These are phyloP conservation scores for Tokudaia tokunoshimensis DNA, from an alignment of 2,797 vertebrate genomes.

Conservation along the genomic window DNA sequence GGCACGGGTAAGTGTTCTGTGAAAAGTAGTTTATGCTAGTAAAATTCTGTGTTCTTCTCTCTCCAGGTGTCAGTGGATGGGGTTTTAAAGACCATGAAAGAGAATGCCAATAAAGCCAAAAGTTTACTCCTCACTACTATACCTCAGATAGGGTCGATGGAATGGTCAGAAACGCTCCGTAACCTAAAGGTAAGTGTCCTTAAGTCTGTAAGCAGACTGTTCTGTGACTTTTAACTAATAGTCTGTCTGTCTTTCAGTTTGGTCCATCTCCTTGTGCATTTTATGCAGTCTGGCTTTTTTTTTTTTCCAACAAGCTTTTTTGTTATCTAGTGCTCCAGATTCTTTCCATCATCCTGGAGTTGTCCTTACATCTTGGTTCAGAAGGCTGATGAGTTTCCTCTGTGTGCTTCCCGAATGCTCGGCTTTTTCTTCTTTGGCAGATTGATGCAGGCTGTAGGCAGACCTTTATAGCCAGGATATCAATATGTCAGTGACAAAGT, in stretches of 20 bases:
- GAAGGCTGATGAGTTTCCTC: neutral
- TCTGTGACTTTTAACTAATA: neutral
- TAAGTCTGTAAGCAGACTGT: neutral
- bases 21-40: neutral
- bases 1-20: neutral
- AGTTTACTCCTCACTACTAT: conserved; percentile 96
- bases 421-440: conserved; percentile 18
- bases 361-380: neutral
- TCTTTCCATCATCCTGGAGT: neutral
- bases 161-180: conserved; percentile 93
- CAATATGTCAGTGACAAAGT: neutral
- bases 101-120: conserved; percentile 98
- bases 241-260: neutral
- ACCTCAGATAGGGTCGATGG: conserved; percentile 95
- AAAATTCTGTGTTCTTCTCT: conserved; percentile 66
- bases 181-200: conserved; percentile 92
- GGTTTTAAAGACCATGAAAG: conserved; percentile 97
- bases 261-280: neutral
- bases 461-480: neutral
- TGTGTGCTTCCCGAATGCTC: neutral
- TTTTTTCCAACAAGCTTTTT: neutral
- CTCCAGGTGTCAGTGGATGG: conserved; percentile 97
- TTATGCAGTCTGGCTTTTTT: neutral
- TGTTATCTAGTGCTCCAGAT: neutral
- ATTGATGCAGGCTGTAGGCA: neutral